Evolutionary conservation across 2,797 vertebrate genomes (phyloP).

Genomic region (Phoeniculus purpureus): DNA sequence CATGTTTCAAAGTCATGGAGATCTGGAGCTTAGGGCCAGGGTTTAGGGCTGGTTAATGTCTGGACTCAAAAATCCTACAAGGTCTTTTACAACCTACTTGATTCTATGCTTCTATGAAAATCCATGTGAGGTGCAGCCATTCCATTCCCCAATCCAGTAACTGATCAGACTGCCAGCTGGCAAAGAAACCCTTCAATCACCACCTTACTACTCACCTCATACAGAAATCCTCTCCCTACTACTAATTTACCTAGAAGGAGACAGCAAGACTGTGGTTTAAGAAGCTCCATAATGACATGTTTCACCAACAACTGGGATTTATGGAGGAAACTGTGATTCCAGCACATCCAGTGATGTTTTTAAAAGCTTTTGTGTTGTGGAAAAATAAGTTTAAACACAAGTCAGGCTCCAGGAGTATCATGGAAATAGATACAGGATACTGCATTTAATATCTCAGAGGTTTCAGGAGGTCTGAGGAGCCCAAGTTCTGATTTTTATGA

Average conservation of each 20-base stretch:
- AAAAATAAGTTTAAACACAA: not conserved
- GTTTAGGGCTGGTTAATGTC: no score
- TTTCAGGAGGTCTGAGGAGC: not conserved
- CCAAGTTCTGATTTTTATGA: not conserved
- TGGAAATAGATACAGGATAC: not conserved
- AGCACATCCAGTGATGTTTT: not conserved
- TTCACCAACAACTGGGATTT: not conserved
- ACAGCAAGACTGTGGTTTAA: not conserved
- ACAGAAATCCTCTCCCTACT: not conserved
- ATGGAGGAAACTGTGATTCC: not conserved
- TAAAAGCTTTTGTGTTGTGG: accelerated
- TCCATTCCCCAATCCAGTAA: not conserved
- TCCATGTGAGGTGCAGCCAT: not conserved
- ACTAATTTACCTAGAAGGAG: not conserved
- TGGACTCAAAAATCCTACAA: no score
- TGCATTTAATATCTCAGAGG: accelerated
- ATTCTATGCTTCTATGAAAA: not conserved
- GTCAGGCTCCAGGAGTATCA: not conserved
- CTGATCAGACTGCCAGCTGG: not conserved
- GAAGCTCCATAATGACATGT: not conserved
- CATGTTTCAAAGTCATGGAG: no score
- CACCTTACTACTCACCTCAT: not conserved
- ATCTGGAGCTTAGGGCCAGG: no score
- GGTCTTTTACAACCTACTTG: no score
- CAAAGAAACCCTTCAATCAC: not conserved